Evolutionary conservation across 2,797 vertebrate genomes (phyloP), one percentile per base, ranked within the genome.

Genomic region (Muscicapa striata): DNA sequence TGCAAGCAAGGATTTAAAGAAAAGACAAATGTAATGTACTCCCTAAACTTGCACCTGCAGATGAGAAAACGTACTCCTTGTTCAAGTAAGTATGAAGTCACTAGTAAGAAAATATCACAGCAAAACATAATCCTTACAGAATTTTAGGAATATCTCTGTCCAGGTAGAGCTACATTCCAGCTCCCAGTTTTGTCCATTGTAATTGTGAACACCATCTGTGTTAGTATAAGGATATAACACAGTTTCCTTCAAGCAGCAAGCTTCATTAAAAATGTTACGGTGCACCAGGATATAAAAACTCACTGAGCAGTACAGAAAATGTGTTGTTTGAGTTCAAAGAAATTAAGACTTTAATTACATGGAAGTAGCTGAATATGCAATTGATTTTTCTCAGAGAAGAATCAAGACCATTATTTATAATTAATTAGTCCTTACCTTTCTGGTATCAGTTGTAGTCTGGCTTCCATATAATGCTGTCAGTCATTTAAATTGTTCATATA

Each of bases 201-300:
- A 55, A 62, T 69, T 95, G 83, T 90, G 95, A 95, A 79, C 81
- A 92, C 94, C 90, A 68, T 95, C 89, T 95, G 93, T 84, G 51
- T 96, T 81, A 55, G 74, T 79, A 18, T 51, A 74, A 94, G 85
- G 57, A 66, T 93, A 68, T 40, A 68, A 76, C 20, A 43, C 54
- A 49, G 78, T 89, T 91, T 79, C 62, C 63, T 92, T 70, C 55
- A 55, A 86, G 87, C 6, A 3, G 40, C 48, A 82, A 87, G 70
- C 76, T 75, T 67, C 73, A 40, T 87, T 59, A 87, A 95, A 88
- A 80, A 52, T 32, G 76, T 59, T 81, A 34, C 0, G 1, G 13
- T 74, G 55, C 74, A 93, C 45, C 36, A 36, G 55, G 72, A 70
- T 91, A 51, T 85, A 84, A 91, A 87, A 85, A 27, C 32, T 88